These are phyloP conservation scores for Macrotrachela quadricornifera DNA, from an alignment of 1,140 invertebrate species.

Conservation along the genomic window DNA sequence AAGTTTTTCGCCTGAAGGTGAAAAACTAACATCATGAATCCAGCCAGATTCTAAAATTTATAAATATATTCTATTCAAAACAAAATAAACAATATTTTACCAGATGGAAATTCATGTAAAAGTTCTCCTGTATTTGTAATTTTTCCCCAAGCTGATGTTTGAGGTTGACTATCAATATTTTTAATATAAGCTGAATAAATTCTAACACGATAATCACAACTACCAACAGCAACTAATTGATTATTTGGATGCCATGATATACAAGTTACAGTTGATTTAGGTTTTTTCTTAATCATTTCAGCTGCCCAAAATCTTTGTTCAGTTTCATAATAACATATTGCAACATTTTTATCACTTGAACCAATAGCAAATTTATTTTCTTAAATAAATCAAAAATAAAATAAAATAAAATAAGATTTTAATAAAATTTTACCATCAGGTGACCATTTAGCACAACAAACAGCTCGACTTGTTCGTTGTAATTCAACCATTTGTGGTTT, in stretches of 20 bases:
- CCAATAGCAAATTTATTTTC: conserved; percentile 99
- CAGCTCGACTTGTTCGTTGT: conserved; percentile 62
- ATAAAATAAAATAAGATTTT: background rate
- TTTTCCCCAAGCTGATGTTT: background rate
- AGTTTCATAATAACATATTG: conserved; percentile 89
- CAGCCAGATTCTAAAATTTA: background rate
- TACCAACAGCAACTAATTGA: conserved; percentile 67
- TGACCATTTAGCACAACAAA: conserved; percentile 97
- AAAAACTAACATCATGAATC: conserved; percentile 3
- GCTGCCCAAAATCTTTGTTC: conserved; percentile 97
- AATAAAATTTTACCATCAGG: conserved; percentile 43
- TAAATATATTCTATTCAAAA: too few relatives aligned
- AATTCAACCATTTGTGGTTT: conserved; percentile 81
- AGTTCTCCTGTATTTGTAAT: conserved; percentile 1
- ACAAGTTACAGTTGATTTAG: conserved; percentile 76
- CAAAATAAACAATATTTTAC: background rate
- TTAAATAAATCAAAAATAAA: too few relatives aligned
- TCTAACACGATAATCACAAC: conserved; percentile 68
- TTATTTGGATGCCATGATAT: conserved; percentile 99
- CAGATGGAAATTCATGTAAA: background rate
- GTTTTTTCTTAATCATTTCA: conserved; percentile 96
- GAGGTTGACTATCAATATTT: background rate
- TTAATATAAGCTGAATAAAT: conserved; percentile 3
- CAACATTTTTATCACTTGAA: conserved; percentile 76
- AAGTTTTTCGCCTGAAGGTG: background rate